These are phyloP conservation scores for Melangyna quadrimaculata DNA, from an alignment of 2,888 invertebrate species.

Conservation along the genomic window DNA sequence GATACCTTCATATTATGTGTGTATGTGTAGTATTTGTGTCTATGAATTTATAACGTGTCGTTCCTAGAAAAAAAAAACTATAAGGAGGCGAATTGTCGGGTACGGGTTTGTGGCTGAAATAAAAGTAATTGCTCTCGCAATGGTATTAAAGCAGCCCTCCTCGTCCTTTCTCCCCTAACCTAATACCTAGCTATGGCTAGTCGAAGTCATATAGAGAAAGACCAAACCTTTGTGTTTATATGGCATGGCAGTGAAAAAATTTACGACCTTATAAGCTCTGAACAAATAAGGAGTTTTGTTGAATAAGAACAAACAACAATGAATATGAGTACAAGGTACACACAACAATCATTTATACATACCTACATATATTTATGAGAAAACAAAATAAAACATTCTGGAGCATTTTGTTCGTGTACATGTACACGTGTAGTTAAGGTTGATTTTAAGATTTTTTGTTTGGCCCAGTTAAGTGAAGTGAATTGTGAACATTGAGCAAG, in stretches of 20 bases:
- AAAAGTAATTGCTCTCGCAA: conserved; percentile 11
- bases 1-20: conserved; percentile 14
- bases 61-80: not conserved
- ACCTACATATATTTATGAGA: not conserved
- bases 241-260: conserved; percentile 41
- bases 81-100: not conserved
- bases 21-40: not conserved
- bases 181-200: not conserved
- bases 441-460: conserved; percentile 3
- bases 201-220: not conserved
- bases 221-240: conserved; percentile 40
- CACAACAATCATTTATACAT: not conserved
- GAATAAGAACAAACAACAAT: conserved; percentile 10
- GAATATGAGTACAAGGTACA: conserved; percentile 18
- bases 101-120: not conserved
- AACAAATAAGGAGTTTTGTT: conserved; percentile 31
- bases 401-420: conserved; percentile 16
- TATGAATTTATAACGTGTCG: conserved; percentile 13
- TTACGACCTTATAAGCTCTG: conserved; percentile 34
- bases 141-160: not conserved
- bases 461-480: conserved; percentile 14
- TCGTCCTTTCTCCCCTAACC: not conserved
- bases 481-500: conserved; percentile 1
- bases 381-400: not conserved
- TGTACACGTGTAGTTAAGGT: conserved; percentile 14